These are phyloP conservation scores for Gymnosoma rotundatum DNA, from an alignment of 2,888 invertebrate genomes.

Conservation along the genomic window DNA sequence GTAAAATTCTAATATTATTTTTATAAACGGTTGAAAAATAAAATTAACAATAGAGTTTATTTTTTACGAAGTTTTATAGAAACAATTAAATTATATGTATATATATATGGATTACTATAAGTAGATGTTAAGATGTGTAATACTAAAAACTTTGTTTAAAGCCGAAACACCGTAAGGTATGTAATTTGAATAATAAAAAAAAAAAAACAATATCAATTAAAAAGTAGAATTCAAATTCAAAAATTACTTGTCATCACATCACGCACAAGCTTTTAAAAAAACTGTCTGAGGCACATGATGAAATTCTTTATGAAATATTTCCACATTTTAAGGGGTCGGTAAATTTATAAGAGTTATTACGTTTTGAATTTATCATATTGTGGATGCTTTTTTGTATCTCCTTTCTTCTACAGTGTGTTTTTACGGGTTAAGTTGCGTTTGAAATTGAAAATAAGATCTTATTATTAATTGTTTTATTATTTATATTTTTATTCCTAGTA, in stretches of 20 bases:
- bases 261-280: conserved; percentile 42
- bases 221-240: not conserved
- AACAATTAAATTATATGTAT: conserved; percentile 54
- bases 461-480: conserved; percentile 34
- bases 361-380: conserved; percentile 50
- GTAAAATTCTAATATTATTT: conserved; percentile 7
- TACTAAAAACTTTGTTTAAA: conserved; percentile 13
- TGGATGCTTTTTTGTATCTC: not conserved
- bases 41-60: conserved; percentile 27
- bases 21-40: conserved; percentile 34
- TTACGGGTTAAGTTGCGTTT: conserved; percentile 15
- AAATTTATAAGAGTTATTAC: conserved; percentile 29
- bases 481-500: conserved; percentile 52
- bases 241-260: not conserved
- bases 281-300: conserved; percentile 57
- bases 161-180: not conserved
- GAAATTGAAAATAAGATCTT: conserved; percentile 57
- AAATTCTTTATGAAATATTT: conserved; percentile 54
- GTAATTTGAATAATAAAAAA: no score
- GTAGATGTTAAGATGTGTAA: conserved; percentile 9
- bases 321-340: not conserved
- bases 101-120: no score
- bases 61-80: conserved; percentile 41
- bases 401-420: conserved; percentile 24
- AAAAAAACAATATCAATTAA: not conserved